A percentile compares a stretch with the other conserved stretches of the same genome.
phyloP scores from a whole-genome alignment of 2,888 invertebrate species.

The Troides aeacus region DNA sequence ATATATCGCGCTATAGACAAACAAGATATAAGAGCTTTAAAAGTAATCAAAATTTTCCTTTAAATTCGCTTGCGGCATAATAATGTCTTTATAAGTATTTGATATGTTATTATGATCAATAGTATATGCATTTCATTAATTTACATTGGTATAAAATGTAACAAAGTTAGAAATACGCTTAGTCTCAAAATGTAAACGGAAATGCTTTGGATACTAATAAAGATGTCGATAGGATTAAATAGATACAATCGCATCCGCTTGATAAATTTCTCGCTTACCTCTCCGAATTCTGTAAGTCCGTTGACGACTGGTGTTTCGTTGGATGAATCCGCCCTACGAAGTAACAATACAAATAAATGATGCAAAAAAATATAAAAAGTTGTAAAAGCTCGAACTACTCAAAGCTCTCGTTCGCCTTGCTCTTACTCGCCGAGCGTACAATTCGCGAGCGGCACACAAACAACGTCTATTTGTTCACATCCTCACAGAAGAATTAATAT shows the following conservation, averaged over 20 bases:
- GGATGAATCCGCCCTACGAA: constrained; percentile 77
- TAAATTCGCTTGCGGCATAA: background rate
- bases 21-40: background rate
- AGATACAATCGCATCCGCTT: no score
- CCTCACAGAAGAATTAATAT: no score
- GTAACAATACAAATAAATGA: constrained; percentile 53
- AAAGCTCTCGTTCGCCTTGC: background rate
- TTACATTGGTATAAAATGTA: no score
- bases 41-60: no score
- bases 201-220: no score
- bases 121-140: no score
- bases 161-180: no score
- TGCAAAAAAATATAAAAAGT: constrained; percentile 3
- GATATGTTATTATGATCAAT: background rate
- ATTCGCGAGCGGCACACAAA: background rate
- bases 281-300: constrained; percentile 76
- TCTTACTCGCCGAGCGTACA: background rate
- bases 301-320: constrained; percentile 70
- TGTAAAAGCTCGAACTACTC: no score
- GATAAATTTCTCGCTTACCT: constrained; percentile 56
- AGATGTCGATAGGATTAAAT: no score
- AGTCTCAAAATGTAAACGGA: no score
- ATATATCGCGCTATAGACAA: background rate
- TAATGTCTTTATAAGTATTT: background rate
- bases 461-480: no score